Evolutionary conservation across 2,113 vertebrate genomes (phyloP), one percentile per base, ranked within the genome.

Genomic region (Channa argus): DNA sequence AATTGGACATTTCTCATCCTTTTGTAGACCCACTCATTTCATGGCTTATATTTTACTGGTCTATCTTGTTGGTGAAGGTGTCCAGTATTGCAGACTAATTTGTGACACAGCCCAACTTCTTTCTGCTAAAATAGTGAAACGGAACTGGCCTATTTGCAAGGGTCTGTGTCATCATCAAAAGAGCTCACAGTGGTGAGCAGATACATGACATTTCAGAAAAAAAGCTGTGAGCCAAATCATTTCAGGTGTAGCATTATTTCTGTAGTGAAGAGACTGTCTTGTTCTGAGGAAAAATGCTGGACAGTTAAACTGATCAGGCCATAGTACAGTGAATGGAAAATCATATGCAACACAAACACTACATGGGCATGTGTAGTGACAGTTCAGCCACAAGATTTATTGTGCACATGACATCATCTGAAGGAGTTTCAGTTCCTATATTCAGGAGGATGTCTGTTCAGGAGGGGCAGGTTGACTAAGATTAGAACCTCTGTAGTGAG

Each of bases 231-330:
- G 46, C 77, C 63, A 24, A 78, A 69, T 81, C 66, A 79, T 65
- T 79, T 78, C 76, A 91, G 76, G 45, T 74, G 81, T 73, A 83
- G 8, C 86, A 73, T 74, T 75, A 74, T 84, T 79, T 77, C 73
- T 84, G 71, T 59, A 46, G 71, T 69, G 69, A 11, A 64, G 71
- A 71, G 43, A 85, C 74, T 63, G 54, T 86, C 87, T 88, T 90
- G 85, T 85, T 89, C 90, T 83, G 87, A 90, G 72, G 77, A 83
- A 67, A 85, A 78, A 87, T 46, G 75, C 80, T 78, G 10, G 71
- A 76, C 7, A 83, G 70, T 77, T 83, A 82, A 51, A 77, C 34
- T 3, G 44, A 67, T 64, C 50, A 63, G 39, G 38, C 49, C 60
- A 59, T 37, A 14, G 54, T 56, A 51, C 46, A 43, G 14, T 61